Conservation (phyloP, 2,113 vertebrate species). For the Pseudorectes ferrugineus region DNA sequence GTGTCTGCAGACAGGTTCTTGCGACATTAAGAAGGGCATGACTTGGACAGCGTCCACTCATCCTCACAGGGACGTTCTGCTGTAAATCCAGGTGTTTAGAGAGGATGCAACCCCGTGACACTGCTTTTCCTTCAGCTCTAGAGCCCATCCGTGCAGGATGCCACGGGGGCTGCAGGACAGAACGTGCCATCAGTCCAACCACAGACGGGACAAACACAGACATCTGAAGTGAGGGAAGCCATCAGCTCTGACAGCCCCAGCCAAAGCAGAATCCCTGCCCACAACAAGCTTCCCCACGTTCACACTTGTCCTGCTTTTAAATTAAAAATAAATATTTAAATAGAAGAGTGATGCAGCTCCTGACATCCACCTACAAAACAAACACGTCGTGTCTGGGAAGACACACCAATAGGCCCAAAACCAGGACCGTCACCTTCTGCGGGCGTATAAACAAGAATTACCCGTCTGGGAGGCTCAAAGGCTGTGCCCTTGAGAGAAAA, state of each 20-base stretch:
- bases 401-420: not conserved
- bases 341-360: not conserved
- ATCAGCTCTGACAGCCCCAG: not conserved
- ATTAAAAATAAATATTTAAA: not conserved
- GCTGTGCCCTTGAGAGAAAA: constrained; percentile 15
- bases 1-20: not conserved
- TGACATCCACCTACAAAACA: constrained; percentile 1
- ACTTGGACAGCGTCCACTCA: accelerated
- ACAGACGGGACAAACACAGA: not conserved
- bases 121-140: not conserved
- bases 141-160: not conserved
- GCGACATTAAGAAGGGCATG: accelerated
- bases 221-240: not conserved
- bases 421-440: not conserved
- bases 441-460: constrained; percentile 28
- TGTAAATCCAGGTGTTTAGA: not conserved
- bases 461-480: constrained; percentile 8
- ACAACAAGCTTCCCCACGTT: not conserved
- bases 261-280: not conserved
- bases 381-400: not conserved
- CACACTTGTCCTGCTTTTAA: not conserved
- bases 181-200: accelerated
- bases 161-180: not conserved
- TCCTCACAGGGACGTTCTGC: not conserved
- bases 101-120: accelerated